A percentile compares a stretch with the other conserved stretches of the same genome.
Evolutionary conservation across 1,140 invertebrate species (phyloP).

Genomic region (Camponotus vicinus): DNA sequence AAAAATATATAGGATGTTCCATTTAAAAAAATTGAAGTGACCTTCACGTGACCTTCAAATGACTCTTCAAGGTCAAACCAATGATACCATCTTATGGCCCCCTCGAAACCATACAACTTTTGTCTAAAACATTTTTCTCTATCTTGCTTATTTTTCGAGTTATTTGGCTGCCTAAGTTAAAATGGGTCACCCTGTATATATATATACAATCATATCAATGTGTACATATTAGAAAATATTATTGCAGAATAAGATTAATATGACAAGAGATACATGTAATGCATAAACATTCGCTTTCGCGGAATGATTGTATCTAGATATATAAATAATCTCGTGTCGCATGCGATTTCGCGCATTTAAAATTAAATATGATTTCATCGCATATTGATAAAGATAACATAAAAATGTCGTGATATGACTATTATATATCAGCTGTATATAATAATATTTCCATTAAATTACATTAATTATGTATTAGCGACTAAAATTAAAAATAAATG

Average conservation of each 20-base stretch:
- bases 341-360: neutral
- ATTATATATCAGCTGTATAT: neutral
- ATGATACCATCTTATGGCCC: too few relatives aligned
- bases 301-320: neutral
- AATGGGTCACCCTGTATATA: too few relatives aligned
- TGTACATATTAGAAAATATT: neutral
- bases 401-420: neutral
- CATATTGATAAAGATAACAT: neutral
- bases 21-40: too few relatives aligned
- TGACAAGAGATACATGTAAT: too few relatives aligned
- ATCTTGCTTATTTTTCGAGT: too few relatives aligned
- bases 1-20: too few relatives aligned
- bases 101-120: too few relatives aligned
- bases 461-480: neutral
- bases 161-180: too few relatives aligned
- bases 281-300: neutral
- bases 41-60: too few relatives aligned
- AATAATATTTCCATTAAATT: neutral
- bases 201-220: neutral
- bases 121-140: too few relatives aligned
- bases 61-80: too few relatives aligned
- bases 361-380: neutral
- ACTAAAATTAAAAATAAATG: neutral
- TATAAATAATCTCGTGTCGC: neutral
- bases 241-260: neutral